Conservation (phyloP, 2,797 vertebrate genomes). For the Aldrovandia affinis region DNA sequence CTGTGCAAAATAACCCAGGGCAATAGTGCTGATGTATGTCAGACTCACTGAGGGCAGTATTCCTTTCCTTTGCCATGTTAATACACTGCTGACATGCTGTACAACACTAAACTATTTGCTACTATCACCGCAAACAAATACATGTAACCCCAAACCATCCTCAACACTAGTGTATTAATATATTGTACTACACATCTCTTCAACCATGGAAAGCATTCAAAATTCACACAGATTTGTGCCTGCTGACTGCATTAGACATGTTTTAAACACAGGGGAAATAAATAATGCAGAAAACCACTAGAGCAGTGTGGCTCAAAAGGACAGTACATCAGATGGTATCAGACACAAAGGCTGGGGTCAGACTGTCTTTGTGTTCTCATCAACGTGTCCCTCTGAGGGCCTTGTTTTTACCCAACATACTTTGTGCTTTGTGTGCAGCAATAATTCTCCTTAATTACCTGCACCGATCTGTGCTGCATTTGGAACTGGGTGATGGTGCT, state of each 20-base stretch:
- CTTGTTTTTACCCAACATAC: conserved; percentile 43
- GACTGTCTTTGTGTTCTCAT: conserved; percentile 28
- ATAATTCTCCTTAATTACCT: conserved; percentile 74
- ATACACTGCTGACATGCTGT: conserved; percentile 12
- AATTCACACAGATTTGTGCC: conserved; percentile 45
- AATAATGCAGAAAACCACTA: conserved; percentile 40
- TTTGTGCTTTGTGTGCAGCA: conserved; percentile 21
- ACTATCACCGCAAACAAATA: conserved; percentile 5
- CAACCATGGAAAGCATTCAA: conserved; percentile 40
- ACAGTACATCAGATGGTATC: conserved; percentile 33
- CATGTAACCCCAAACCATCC: conserved; percentile 48
- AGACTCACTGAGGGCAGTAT: conserved; percentile 21
- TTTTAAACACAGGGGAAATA: conserved; percentile 35
- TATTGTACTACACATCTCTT: conserved; percentile 33
- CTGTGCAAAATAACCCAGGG: conserved; percentile 18
- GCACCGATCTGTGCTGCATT: conserved; percentile 76
- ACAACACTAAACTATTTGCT: conserved; percentile 29
- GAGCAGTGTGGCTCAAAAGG: conserved; percentile 43
- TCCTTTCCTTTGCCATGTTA: conserved; percentile 9
- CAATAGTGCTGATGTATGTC: not conserved
- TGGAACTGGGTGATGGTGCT: conserved; percentile 80
- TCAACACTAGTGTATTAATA: conserved; percentile 12
- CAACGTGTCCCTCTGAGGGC: not conserved
- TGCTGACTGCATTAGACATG: conserved; percentile 32
- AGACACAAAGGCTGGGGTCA: conserved; percentile 44